Conservation (phyloP, 2,888 invertebrate genomes). For the Diarsia mendica region DNA sequence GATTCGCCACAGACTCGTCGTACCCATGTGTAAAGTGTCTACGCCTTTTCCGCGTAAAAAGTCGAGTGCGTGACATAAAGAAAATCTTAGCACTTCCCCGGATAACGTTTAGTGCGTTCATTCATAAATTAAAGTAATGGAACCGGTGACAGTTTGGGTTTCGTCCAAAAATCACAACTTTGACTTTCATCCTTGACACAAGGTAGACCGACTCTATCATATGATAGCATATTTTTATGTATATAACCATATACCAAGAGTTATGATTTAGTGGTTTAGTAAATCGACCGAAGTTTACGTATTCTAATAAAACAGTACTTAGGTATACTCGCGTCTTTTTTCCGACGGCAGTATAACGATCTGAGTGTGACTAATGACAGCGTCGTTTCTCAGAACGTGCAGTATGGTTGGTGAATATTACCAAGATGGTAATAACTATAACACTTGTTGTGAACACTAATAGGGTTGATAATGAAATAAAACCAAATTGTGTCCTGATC, state of each 20-base stretch:
- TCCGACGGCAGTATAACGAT: too few species aligned
- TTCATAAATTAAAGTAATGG: constrained; percentile 78
- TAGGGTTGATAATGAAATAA: too few species aligned
- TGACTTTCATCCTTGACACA: constrained; percentile 80
- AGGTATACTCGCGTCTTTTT: too few species aligned
- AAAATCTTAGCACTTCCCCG: constrained; percentile 57
- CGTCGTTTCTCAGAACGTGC: constrained; percentile 58
- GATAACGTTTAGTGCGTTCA: constrained; percentile 70
- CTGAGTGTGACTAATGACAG: constrained; percentile 56
- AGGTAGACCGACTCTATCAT: constrained; percentile 64
- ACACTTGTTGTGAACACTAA: too few species aligned
- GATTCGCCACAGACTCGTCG: constrained; percentile 40
- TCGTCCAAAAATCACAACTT: constrained; percentile 77
- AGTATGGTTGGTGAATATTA: constrained; percentile 51
- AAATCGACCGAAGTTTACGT: constrained; percentile 46
- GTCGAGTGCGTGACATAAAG: constrained; percentile 54
- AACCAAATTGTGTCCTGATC: too few species aligned
- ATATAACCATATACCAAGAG: constrained; percentile 41
- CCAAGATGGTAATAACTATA: too few species aligned
- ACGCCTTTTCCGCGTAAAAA: constrained; percentile 55
- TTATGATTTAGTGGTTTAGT: constrained; percentile 48
- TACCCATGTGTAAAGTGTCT: constrained; percentile 23
- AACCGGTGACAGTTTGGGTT: constrained; percentile 73
- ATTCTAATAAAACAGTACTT: constrained; percentile 60
- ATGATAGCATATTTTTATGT: constrained; percentile 7